These are phyloP conservation scores for Actinemys pallida DNA, from an alignment of 2,113 vertebrate genomes.

Conservation along the genomic window DNA sequence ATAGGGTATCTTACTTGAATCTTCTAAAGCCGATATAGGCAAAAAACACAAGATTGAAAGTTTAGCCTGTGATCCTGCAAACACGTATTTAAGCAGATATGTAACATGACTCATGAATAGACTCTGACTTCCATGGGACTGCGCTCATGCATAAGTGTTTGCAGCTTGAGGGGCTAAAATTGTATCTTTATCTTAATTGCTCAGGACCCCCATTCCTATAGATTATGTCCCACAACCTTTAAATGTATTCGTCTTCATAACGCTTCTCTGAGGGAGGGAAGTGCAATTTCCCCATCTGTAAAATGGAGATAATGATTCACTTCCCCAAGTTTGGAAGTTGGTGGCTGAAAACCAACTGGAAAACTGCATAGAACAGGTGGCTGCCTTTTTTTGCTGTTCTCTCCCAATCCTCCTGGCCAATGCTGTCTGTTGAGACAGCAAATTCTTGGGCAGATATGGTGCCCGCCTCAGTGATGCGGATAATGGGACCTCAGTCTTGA, in stretches of 20 bases:
- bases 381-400: background rate
- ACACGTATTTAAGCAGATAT: no score
- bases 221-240: background rate
- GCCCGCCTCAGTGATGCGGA: background rate
- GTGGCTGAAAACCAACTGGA: background rate
- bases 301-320: background rate
- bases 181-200: background rate
- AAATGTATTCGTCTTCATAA: background rate
- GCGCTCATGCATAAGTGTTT: background rate
- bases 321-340: background rate
- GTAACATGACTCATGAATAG: background rate
- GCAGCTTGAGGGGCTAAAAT: background rate
- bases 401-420: background rate
- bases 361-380: background rate
- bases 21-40: background rate
- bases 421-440: background rate
- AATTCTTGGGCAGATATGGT: background rate
- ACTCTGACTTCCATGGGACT: background rate
- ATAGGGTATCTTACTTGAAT: background rate
- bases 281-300: background rate
- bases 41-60: background rate
- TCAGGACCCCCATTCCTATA: background rate
- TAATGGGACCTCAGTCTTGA: background rate
- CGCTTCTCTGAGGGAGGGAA: background rate
- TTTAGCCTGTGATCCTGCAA: background rate